Evolutionary conservation across 2,113 vertebrate genomes (phyloP), one percentile per base, ranked within the genome.

Genomic region (Cisticola juncidis): DNA sequence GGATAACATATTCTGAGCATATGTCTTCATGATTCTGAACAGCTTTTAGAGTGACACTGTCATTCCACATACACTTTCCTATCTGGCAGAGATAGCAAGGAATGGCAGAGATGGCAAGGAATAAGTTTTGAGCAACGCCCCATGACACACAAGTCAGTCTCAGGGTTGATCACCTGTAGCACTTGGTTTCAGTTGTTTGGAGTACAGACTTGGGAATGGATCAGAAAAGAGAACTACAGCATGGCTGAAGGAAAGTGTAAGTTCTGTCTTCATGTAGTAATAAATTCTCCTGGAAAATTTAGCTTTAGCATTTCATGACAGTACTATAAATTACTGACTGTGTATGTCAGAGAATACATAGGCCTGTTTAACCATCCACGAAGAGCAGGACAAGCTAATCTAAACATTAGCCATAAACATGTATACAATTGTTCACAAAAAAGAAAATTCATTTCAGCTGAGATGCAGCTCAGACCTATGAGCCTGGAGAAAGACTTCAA

Each of bases 11-110:
- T 86, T 93, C 62, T 47, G 12, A 86, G 44, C 57, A 40, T 88
- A 9, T 65, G 47, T 94, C 70, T 94, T 94, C 65, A 79, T 65
- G 22, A 97, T 11, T 91, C 89, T 20, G 11, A 91, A 47, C 12
- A 93, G 66, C 23, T 95, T 94, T 96, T 77, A 74, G 74, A 92
- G 17, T 29, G 36, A 85, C 40, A 70, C 25, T 94, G 35, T 81
- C 31, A 91, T 57, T 58, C 68, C 53, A 62, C 47, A 87, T 66
- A 73, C 28, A 82, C 40, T 90, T 94, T 69, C 33, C 2, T 61
- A 81, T 79, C 66, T 29, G n/a, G 42, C 53, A 80, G 33, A 84
- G 78, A 74, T 51, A 64, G 81, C 36, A 33, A 72, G 26, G 38
- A 72, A 83, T 45, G 58, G 31, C 48, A 84, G 81, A 64, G 69